Evolutionary conservation across 2,888 invertebrate genomes (phyloP).

Genomic region (Anodontia alba): DNA sequence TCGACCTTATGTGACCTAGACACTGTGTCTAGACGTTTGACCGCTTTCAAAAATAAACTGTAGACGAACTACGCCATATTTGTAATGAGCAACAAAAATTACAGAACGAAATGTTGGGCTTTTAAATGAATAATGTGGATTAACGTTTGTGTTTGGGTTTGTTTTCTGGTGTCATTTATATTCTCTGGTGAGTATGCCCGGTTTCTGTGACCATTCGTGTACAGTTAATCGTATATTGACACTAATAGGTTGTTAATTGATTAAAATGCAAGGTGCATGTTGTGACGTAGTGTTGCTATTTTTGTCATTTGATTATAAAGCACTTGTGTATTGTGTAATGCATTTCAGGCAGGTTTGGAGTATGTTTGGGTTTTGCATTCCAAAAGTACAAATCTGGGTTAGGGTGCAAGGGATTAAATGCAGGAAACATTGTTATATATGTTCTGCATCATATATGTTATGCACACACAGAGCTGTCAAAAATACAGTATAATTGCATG

Average conservation of each 20-base stretch:
- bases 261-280: constrained; percentile 17
- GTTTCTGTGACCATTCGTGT: not conserved
- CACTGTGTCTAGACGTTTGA: constrained; percentile 54
- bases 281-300: constrained; percentile 13
- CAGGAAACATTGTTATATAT: too few relatives aligned
- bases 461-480: too few relatives aligned
- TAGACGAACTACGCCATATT: constrained; percentile 46
- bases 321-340: not conserved
- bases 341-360: not conserved
- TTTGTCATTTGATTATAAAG: not conserved
- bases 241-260: not conserved
- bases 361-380: not conserved
- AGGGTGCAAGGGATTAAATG: not conserved
- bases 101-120: constrained; percentile 41
- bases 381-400: not conserved
- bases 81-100: constrained; percentile 37
- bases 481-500: too few relatives aligned
- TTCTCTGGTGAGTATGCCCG: not conserved
- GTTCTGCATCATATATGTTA: too few relatives aligned
- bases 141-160: not conserved
- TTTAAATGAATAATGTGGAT: constrained; percentile 54
- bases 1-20: constrained; percentile 33
- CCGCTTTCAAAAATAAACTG: constrained; percentile 38
- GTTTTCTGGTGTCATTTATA: not conserved
- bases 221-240: too few relatives aligned